Base-by-base conservation (phyloP, 2,888 invertebrate species). In the Geophilus truncorum region DNA sequence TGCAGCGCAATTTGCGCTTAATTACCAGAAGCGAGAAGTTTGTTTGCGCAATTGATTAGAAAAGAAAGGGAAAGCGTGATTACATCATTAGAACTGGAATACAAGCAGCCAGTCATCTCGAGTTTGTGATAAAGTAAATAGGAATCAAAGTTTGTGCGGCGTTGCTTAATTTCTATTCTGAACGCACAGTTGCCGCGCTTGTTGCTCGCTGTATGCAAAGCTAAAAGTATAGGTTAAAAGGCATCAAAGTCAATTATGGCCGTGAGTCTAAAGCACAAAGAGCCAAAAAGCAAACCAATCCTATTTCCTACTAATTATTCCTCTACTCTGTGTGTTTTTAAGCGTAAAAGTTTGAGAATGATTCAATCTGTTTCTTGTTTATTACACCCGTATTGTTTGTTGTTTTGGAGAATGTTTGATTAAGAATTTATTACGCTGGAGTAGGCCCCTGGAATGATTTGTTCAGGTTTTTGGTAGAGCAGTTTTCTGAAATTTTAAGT, bases 11-110 rank as follows among this genome's bases (percentile, higher is more conserved):
- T 62, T 62, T 62, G 62, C 62, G 62, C 62, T 62, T 62, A 62
- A 62, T 62, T 62, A 62, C 62, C 23, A 23, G 62, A 62, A 62
- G 25, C 62, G 62, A 62, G 62, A 62, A 62, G 25, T 62, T 62
- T 62, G 62, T 62, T 62, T 62, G 62, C 62, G 23, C 62, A 62
- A 62, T 62, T 62, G 62, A 62, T 62, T 62, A 62, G 62, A 62
- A 45, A 45, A 62, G 25, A 62, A 62, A 62, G 28, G 12, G 28
- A 62, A 62, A 62, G 28, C 62, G 23, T 62, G 62, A 62, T 62
- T 62, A 62, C 25, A 62, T 62, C 62, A 45, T 45, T 45, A n/a
- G 45, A 32, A 45, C 18, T 45, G 45, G 45, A 45, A 45, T 45
- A 45, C 45, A 45, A 18, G 45, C 45, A n/a, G 15, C 5, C 18